Evolutionary conservation across 2,113 vertebrate genomes (phyloP).

Genomic region (Glareola pratincola): DNA sequence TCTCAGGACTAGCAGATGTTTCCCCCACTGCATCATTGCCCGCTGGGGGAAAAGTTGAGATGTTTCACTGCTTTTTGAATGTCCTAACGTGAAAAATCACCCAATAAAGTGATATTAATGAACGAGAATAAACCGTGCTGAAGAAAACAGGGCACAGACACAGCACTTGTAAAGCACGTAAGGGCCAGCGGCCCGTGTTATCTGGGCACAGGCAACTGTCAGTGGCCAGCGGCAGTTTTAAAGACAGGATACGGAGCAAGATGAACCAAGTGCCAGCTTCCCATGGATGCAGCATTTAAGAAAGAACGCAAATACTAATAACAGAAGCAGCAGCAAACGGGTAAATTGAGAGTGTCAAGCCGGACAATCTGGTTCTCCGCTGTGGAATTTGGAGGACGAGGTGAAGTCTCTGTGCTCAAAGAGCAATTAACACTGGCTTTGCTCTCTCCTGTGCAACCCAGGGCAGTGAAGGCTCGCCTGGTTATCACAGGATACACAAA

Average conservation of each 20-base stretch:
- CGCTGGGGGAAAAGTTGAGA: not conserved
- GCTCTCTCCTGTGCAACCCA: no score
- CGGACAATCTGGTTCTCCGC: not conserved
- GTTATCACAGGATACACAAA: no score
- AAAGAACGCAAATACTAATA: not conserved
- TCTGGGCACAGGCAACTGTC: not conserved
- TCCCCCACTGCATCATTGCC: not conserved
- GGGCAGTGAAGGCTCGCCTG: no score
- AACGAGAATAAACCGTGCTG: not conserved
- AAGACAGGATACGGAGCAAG: fast-evolving
- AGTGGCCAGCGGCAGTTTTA: no score
- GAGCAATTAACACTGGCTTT: no score
- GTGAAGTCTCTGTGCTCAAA: no score
- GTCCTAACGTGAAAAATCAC: not conserved
- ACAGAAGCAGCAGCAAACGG: not conserved
- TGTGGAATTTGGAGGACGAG: no score
- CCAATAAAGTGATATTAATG: not conserved
- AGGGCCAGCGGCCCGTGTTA: not conserved
- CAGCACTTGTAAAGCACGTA: not conserved
- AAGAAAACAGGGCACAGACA: not conserved
- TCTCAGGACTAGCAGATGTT: not conserved
- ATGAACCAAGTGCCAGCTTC: not conserved
- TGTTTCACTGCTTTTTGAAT: not conserved
- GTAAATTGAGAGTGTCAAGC: not conserved
- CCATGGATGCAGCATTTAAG: not conserved